Evolutionary conservation across 2,113 vertebrate genomes (phyloP).

Genomic region (Oriolus oriolus): DNA sequence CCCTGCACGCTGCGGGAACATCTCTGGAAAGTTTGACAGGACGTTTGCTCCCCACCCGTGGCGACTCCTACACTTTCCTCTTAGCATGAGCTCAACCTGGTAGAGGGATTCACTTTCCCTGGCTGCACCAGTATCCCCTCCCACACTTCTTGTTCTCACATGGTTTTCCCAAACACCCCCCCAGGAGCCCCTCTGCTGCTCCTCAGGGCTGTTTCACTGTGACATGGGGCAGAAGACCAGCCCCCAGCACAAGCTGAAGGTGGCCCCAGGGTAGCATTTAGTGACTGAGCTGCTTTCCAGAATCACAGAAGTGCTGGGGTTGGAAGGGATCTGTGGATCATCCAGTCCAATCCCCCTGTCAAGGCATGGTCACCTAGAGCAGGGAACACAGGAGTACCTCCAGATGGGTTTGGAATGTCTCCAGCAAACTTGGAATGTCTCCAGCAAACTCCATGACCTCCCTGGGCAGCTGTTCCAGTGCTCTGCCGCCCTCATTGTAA

Average conservation of each 20-base stretch:
- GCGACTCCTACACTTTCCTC: conserved; percentile 2
- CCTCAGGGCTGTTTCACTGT: neutral
- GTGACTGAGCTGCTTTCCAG: no score
- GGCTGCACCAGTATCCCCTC: neutral
- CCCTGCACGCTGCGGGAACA: neutral
- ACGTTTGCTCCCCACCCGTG: neutral
- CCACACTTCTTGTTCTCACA: neutral
- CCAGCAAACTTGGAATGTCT: neutral
- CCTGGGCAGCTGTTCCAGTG: neutral
- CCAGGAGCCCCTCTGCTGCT: neutral
- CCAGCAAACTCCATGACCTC: neutral
- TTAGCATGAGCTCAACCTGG: neutral
- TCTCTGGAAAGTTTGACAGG: conserved; percentile 49
- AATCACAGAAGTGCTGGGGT: neutral
- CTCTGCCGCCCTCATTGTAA: neutral
- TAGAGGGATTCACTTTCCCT: neutral
- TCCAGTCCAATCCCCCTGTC: neutral
- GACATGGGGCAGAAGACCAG: rapidly evolving
- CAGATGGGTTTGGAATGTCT: neutral
- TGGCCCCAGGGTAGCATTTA: neutral
- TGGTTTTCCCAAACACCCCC: rapidly evolving
- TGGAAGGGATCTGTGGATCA: neutral
- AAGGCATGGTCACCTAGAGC: neutral
- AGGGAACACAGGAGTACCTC: neutral
- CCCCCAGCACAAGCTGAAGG: neutral